phyloP scores from a whole-genome alignment of 1,140 invertebrate genomes.

The Chelonus insularis region DNA sequence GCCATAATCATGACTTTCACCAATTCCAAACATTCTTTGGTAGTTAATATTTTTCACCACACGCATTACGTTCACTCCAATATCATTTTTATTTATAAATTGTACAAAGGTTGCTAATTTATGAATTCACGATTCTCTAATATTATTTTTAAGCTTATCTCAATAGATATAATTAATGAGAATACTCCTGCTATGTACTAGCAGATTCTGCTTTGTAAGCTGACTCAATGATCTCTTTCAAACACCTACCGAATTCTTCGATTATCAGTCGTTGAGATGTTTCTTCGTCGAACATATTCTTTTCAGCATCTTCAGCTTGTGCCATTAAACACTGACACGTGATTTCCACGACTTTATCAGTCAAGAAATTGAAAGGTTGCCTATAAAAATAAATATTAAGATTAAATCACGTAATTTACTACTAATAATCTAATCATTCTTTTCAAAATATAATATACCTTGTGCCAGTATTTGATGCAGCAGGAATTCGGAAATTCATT shows the following conservation, averaged over 20 bases:
- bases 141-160: neutral
- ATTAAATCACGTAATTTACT: too few relatives aligned
- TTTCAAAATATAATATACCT: too few relatives aligned
- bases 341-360: slow-evolving; percentile 91
- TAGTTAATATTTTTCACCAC: neutral
- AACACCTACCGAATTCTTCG: slow-evolving; percentile 92
- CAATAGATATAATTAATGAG: neutral
- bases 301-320: slow-evolving; percentile 83
- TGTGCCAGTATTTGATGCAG: slow-evolving; percentile 52
- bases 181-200: slow-evolving; percentile 52
- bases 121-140: neutral
- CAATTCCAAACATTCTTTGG: neutral
- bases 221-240: slow-evolving; percentile 87
- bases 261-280: slow-evolving; percentile 85
- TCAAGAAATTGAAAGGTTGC: slow-evolving; percentile 86
- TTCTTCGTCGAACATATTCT: slow-evolving; percentile 67
- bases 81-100: neutral
- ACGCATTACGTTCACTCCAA: neutral
- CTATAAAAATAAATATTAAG: too few relatives aligned
- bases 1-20: too few relatives aligned
- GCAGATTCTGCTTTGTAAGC: slow-evolving; percentile 66
- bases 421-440: too few relatives aligned
- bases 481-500: slow-evolving; percentile 58
- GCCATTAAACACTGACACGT: slow-evolving; percentile 94
- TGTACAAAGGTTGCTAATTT: neutral